These are phyloP conservation scores for Colletes latitarsis DNA, from an alignment of 1,140 invertebrate genomes.

Conservation along the genomic window DNA sequence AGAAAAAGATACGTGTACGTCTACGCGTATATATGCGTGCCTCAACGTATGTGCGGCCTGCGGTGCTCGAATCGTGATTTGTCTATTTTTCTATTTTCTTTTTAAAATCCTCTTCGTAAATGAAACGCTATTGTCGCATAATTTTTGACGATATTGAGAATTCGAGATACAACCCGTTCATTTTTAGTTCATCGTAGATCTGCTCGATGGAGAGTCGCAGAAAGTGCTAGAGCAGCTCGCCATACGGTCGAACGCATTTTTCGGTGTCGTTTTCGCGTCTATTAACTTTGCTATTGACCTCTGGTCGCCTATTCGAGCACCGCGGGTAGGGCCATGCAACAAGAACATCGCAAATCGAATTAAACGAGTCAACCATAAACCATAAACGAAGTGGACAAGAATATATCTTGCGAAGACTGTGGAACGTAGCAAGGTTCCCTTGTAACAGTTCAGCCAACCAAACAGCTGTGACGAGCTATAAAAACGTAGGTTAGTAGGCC, in stretches of 20 bases:
- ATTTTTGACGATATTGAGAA: not conserved
- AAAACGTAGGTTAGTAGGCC: slow-evolving; percentile 79
- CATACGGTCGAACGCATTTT: slow-evolving; percentile 11
- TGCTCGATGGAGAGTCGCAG: not conserved
- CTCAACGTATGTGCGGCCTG: slow-evolving; percentile 64
- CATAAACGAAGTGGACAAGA: slow-evolving; percentile 71
- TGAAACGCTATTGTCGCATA: too few species aligned
- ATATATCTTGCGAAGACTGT: slow-evolving; percentile 80
- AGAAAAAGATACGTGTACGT: slow-evolving; percentile 9
- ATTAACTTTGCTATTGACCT: not conserved
- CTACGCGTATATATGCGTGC: slow-evolving; percentile 58
- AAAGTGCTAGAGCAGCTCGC: not conserved
- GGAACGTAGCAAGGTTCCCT: slow-evolving; percentile 82
- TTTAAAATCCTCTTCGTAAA: not conserved
- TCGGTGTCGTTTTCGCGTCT: not conserved
- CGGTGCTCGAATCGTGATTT: slow-evolving; percentile 48
- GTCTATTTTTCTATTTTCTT: too few species aligned
- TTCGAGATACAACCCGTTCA: not conserved
- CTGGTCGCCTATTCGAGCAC: slow-evolving; percentile 69
- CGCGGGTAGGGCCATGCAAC: slow-evolving; percentile 79
- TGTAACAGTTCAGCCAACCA: slow-evolving; percentile 82
- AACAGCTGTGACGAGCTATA: slow-evolving; percentile 82
- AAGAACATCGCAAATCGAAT: slow-evolving; percentile 78
- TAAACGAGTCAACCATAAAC: slow-evolving; percentile 76
- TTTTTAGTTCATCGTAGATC: slow-evolving; percentile 9